phyloP scores from a whole-genome alignment of 2,113 vertebrate species.

The Bombycilla garrulus region DNA sequence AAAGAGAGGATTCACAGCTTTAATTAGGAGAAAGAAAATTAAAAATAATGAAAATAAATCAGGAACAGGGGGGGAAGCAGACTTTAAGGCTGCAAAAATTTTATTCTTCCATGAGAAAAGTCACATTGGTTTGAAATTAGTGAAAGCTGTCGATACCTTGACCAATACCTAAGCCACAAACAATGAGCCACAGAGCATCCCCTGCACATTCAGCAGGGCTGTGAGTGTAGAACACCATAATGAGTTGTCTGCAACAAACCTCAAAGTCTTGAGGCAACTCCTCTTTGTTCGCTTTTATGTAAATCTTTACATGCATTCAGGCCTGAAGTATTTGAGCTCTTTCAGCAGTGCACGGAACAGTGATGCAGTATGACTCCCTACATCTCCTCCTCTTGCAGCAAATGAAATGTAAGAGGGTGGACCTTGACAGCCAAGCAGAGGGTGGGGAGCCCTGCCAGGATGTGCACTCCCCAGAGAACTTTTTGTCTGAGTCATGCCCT shows the following conservation, averaged over 20 bases:
- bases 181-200: background rate
- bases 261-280: background rate
- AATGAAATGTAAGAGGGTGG: background rate
- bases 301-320: background rate
- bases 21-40: background rate
- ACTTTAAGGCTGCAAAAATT: background rate
- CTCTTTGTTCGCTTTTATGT: background rate
- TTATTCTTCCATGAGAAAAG: background rate
- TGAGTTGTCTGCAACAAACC: background rate
- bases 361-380: background rate
- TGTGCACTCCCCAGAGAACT: background rate
- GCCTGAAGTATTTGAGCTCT: background rate
- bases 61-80: background rate
- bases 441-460: background rate
- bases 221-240: fast-evolving
- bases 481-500: background rate
- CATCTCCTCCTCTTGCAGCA: background rate
- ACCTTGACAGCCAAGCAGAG: background rate
- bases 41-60: background rate
- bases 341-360: background rate
- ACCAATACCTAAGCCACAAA: background rate
- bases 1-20: background rate
- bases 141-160: background rate
- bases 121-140: background rate
- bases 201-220: background rate